These are phyloP conservation scores for Chaetops frenatus DNA, from an alignment of 2,113 vertebrate species.

Conservation along the genomic window DNA sequence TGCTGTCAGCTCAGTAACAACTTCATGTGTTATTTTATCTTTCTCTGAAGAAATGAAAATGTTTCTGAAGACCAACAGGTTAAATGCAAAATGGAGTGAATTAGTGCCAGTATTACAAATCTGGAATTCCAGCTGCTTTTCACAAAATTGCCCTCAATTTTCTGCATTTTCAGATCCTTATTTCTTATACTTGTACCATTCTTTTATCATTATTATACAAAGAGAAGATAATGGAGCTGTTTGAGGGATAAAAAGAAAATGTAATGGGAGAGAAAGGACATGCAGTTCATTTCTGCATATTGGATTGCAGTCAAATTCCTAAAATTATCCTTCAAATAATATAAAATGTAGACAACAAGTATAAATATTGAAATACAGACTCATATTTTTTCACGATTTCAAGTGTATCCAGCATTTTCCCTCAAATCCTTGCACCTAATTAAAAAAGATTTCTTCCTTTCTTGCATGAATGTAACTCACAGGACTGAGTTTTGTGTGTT, in stretches of 20 bases:
- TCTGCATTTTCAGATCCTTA: not conserved
- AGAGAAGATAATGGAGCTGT: not conserved
- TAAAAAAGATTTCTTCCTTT: not conserved
- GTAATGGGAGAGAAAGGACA: not conserved
- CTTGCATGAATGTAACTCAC: not conserved
- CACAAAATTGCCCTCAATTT: not conserved
- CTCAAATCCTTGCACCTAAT: not conserved
- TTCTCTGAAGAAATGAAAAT: not conserved
- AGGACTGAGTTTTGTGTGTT: not conserved
- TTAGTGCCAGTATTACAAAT: not conserved
- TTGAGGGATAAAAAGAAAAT: not conserved
- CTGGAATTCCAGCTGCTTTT: not conserved
- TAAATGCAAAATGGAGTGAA: not conserved
- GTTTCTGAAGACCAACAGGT: not conserved
- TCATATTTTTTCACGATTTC: not conserved
- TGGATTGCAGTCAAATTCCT: not conserved
- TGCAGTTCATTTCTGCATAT: not conserved
- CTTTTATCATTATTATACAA: not conserved
- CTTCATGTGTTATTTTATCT: not conserved
- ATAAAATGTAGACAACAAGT: not conserved
- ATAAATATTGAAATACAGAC: not conserved
- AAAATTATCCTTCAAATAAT: not conserved
- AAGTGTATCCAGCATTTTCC: not conserved
- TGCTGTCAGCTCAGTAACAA: not conserved
- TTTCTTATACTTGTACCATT: not conserved